Evolutionary conservation across 2,797 vertebrate genomes (phyloP).

Genomic region (Leptatherina wallacei): DNA sequence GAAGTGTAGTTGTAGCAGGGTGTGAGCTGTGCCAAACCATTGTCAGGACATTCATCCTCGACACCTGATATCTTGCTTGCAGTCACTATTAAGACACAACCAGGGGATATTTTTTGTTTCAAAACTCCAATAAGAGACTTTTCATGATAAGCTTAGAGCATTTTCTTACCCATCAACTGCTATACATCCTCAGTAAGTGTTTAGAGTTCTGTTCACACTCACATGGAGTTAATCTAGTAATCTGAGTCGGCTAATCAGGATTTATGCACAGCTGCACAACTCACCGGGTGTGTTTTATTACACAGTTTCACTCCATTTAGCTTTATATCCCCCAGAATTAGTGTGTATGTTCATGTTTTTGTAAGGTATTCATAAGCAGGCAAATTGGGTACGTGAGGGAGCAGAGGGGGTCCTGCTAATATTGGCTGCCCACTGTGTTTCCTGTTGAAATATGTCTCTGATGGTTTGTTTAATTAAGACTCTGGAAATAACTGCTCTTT

Average conservation of each 20-base stretch:
- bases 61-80: slow-evolving; percentile 7
- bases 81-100: slow-evolving; percentile 6
- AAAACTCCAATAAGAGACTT: neutral
- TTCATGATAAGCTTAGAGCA: neutral
- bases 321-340: slow-evolving; percentile 6
- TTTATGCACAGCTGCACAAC: slow-evolving; percentile 15
- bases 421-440: slow-evolving; percentile 59
- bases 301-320: slow-evolving; percentile 36
- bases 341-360: slow-evolving; percentile 35
- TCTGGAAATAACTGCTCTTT: slow-evolving; percentile 69
- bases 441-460: slow-evolving; percentile 64
- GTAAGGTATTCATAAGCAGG: slow-evolving; percentile 48
- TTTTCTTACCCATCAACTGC: neutral
- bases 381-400: slow-evolving; percentile 43
- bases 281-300: slow-evolving; percentile 38
- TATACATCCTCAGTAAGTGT: neutral
- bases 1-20: slow-evolving; percentile 7
- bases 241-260: slow-evolving; percentile 15
- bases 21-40: slow-evolving; percentile 23
- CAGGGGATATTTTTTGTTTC: slow-evolving; percentile 15
- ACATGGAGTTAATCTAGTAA: slow-evolving; percentile 14
- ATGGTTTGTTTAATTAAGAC: slow-evolving; percentile 77
- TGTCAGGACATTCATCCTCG: slow-evolving; percentile 25
- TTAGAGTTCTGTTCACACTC: slow-evolving; percentile 10
- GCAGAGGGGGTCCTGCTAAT: slow-evolving; percentile 45